These are phyloP conservation scores for Theristus sp. DNA, from an alignment of 2,888 invertebrate genomes.

Conservation along the genomic window DNA sequence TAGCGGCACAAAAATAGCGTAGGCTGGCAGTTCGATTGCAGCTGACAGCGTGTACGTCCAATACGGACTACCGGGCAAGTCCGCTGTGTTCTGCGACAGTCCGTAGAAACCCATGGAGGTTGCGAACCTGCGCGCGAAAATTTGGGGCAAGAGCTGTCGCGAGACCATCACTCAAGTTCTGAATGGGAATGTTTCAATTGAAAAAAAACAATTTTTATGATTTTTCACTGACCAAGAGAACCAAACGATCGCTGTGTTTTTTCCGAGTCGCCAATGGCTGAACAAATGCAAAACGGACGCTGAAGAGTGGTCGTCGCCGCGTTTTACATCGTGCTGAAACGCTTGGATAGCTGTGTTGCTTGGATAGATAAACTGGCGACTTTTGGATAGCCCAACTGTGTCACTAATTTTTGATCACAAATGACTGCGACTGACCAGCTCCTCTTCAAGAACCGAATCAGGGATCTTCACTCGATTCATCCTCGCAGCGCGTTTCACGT, in stretches of 20 bases:
- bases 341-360: no score
- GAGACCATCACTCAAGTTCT: neutral
- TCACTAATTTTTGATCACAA: no score
- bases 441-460: neutral
- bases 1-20: neutral
- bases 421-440: neutral
- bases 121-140: conserved; percentile 4
- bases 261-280: conserved; percentile 1
- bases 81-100: conserved; percentile 6
- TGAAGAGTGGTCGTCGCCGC: neutral
- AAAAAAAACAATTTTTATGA: neutral
- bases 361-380: no score
- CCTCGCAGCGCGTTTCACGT: neutral
- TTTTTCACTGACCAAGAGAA: neutral
- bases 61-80: conserved; percentile 8
- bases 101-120: conserved; percentile 8
- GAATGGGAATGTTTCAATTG: neutral
- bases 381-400: no score
- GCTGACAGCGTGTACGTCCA: conserved; percentile 8
- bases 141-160: neutral
- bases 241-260: conserved; percentile 3
- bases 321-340: no score
- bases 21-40: conserved; percentile 6
- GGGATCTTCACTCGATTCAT: neutral
- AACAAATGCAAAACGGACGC: conserved; percentile 2